phyloP scores from a whole-genome alignment of 2,888 invertebrate species.

The Polydrusus pterygomalis region DNA sequence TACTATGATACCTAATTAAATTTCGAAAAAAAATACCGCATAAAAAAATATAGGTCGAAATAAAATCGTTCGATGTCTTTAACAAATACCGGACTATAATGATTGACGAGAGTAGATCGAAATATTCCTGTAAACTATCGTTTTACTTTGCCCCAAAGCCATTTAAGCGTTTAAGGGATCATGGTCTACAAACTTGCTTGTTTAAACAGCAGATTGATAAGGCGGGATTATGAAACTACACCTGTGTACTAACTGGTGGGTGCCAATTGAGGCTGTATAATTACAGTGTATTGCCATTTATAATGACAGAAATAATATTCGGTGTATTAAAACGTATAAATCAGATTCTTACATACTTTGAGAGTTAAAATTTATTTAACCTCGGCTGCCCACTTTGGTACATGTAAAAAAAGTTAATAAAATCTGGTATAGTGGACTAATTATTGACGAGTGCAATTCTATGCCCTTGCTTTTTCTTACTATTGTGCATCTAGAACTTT shows the following conservation, averaged over 20 bases:
- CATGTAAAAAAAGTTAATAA: too few species aligned
- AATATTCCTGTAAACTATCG: slow-evolving; percentile 12
- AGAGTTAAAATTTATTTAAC: too few species aligned
- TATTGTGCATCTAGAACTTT: too few species aligned
- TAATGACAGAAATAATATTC: background rate
- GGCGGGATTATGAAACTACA: slow-evolving; percentile 15
- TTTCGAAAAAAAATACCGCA: too few species aligned
- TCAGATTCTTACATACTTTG: too few species aligned
- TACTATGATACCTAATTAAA: too few species aligned
- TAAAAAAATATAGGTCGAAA: background rate
- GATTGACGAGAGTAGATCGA: slow-evolving; percentile 16
- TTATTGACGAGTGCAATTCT: too few species aligned
- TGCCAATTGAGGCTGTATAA: background rate
- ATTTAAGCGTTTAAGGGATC: slow-evolving; percentile 15
- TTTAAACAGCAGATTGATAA: slow-evolving; percentile 22
- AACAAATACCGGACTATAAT: slow-evolving; percentile 5
- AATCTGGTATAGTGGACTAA: too few species aligned
- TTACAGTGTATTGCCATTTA: background rate
- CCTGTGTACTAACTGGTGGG: slow-evolving; percentile 9
- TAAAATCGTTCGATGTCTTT: slow-evolving; percentile 21
- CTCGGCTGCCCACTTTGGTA: too few species aligned
- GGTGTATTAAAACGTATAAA: too few species aligned
- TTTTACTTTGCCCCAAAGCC: background rate
- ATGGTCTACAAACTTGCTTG: slow-evolving; percentile 21
- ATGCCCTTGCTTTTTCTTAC: too few species aligned